Conservation (phyloP, 2,888 invertebrate genomes). For the Blastobasis lacticolella region DNA sequence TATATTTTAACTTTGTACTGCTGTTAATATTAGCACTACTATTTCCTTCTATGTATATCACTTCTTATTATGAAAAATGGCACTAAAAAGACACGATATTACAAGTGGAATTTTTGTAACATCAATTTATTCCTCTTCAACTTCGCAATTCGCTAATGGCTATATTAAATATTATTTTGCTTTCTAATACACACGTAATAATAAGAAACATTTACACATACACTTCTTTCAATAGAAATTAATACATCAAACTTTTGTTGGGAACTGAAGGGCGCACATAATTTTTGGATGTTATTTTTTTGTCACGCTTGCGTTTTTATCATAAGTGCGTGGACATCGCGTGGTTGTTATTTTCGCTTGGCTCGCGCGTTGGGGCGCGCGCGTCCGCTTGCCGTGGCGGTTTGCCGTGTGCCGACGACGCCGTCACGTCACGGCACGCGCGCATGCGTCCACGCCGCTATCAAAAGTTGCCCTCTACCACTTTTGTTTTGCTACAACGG, state of each 20-base stretch:
- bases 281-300: constrained; percentile 40
- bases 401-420: constrained; percentile 36
- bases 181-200: too few species aligned
- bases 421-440: constrained; percentile 30
- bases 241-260: constrained; percentile 52
- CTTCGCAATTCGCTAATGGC: too few species aligned
- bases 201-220: constrained; percentile 15
- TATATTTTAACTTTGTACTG: constrained; percentile 66
- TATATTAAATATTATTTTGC: too few species aligned
- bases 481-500: neutral
- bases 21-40: constrained; percentile 52
- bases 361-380: constrained; percentile 31
- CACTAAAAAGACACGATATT: constrained; percentile 72
- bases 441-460: constrained; percentile 18
- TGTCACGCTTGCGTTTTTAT: constrained; percentile 26
- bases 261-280: constrained; percentile 28
- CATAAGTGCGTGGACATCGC: constrained; percentile 36
- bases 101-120: constrained; percentile 10
- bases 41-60: constrained; percentile 21
- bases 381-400: constrained; percentile 30
- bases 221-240: constrained; percentile 39
- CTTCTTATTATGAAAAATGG: constrained; percentile 55
- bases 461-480: constrained; percentile 13
- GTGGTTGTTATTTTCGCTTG: neutral
- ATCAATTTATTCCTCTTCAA: too few species aligned